Conservation (phyloP, 2,888 invertebrate species). For the Steinernema carpocapsae region DNA sequence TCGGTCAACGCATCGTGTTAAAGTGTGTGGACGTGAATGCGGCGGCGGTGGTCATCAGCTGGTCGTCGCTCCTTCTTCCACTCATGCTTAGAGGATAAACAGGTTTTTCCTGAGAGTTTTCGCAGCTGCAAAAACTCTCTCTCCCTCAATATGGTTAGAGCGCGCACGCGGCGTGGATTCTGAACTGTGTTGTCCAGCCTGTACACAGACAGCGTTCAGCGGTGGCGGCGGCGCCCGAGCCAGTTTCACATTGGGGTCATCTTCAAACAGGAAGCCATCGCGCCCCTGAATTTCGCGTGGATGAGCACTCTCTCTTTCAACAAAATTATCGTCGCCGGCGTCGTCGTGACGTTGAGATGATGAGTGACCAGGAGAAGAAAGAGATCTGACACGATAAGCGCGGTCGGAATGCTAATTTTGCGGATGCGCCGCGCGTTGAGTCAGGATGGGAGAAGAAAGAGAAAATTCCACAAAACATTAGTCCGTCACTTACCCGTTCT, state of each 20-base stretch:
- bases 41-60: not conserved
- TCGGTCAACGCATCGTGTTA: conserved; percentile 33
- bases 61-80: not conserved
- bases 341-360: not conserved
- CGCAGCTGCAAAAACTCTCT: no score
- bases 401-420: conserved; percentile 10
- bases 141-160: no score
- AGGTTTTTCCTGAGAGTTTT: not conserved
- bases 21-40: conserved; percentile 19
- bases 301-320: conserved; percentile 34
- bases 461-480: not conserved
- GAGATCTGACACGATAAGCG: conserved; percentile 8
- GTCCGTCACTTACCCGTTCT: conserved; percentile 38
- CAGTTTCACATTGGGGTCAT: conserved; percentile 32
- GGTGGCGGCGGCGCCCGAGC: not conserved
- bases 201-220: not conserved
- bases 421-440: not conserved
- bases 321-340: not conserved
- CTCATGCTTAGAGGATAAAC: not conserved
- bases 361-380: not conserved
- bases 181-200: no score
- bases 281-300: conserved; percentile 26
- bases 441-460: not conserved
- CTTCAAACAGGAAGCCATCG: conserved; percentile 30
- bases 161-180: not conserved